Evolutionary conservation across 2,888 invertebrate genomes (phyloP), one percentile per base, ranked within the genome.

Genomic region (Rhaphigaster nebulosa): DNA sequence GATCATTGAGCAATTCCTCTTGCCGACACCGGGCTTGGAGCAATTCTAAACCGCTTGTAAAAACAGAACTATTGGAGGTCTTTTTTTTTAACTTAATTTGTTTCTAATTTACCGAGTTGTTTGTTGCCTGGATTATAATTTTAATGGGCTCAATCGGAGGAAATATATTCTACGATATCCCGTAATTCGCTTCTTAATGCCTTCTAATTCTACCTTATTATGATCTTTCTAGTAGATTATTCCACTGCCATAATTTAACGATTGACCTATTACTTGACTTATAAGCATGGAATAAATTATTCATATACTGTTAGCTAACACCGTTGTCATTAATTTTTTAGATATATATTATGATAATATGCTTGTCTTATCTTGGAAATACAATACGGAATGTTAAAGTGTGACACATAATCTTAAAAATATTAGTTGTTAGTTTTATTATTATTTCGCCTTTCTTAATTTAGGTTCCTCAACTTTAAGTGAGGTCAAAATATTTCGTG

Each of bases 1-100:
- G 84, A 84, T 84, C 84, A 84, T 84, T 84, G 84, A 26, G 45
- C 45, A 84, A 84, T 84, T 45, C n/a, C 84, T 84, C n/a, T 26
- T n/a, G 13, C 45, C 18, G 10, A 4, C 84, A 84, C 84, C n/a
- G 26, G 2, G 12, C n/a, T n/a, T n/a, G n/a, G 6, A 38, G n/a
- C 41, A n/a, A n/a, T 84, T 45, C 26, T n/a, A 76, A 84, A n/a
- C n/a, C n/a, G n/a, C 12, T 45, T 5, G 84, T 84, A 45, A 84
- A 84, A n/a, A 50, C 15, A 13, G 3, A 41, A 38, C 38, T 76
- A 13, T 41, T 80, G 12, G 26, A 80, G 23, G 41, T 80, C 41
- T 41, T 80, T 80, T 41, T 80, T 38, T 20, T 76, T 38, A 34
- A n/a, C n/a, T n/a, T n/a, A 50, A 84, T 84, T 41, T 50, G 45